A percentile compares a stretch with the other conserved stretches of the same genome.
These are phyloP conservation scores for Tyrophagus putrescentiae DNA, from an alignment of 1,140 invertebrate species.

Conservation along the genomic window DNA sequence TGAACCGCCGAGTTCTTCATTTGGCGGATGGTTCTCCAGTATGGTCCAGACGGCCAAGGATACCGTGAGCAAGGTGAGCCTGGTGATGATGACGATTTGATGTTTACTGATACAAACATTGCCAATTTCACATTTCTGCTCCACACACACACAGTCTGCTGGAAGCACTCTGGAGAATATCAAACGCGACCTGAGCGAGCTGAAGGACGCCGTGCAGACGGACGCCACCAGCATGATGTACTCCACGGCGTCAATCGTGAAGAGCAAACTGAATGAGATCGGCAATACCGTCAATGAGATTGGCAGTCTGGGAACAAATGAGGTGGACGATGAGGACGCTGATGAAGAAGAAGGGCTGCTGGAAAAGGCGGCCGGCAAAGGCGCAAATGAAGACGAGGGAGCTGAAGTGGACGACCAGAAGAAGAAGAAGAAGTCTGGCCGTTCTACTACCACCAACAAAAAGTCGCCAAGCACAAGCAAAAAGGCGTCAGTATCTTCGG, in stretches of 20 bases:
- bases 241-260: constrained; percentile 44
- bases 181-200: constrained; percentile 55
- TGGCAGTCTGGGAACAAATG: neutral
- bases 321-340: neutral
- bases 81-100: too few species aligned
- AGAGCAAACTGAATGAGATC: constrained; percentile 37
- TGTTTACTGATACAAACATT: too few species aligned
- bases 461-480: neutral
- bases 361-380: neutral
- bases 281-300: constrained; percentile 13
- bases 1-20: constrained; percentile 23
- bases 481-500: neutral
- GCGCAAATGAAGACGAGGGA: neutral
- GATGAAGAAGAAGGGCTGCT: neutral
- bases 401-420: neutral
- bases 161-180: constrained; percentile 58
- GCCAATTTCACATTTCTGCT: too few species aligned
- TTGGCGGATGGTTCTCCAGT: constrained; percentile 15
- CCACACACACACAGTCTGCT: constrained; percentile 46
- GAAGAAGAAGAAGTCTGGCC: neutral
- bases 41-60: constrained; percentile 9
- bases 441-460: neutral
- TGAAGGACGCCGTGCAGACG: constrained; percentile 49
- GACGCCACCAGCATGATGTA: constrained; percentile 49
- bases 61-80: constrained; percentile 11